Percentiles rank a stretch among this genome's conserved stretches.
Conservation (phyloP, 37 sponge, comb jelly and placozoan genomes). For the Mnemiopsis leidyi region DNA sequence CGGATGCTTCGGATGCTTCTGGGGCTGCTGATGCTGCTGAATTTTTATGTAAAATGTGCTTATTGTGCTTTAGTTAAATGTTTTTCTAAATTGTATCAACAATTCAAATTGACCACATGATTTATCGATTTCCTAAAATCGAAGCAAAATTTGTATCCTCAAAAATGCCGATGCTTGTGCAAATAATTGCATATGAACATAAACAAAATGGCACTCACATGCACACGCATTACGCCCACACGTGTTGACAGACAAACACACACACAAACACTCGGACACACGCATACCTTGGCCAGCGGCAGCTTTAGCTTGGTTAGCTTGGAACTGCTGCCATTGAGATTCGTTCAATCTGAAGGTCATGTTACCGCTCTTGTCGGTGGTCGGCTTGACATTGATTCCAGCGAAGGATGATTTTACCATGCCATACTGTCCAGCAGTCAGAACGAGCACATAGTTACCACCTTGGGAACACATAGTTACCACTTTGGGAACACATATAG, state of each 20-base stretch:
- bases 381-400: slow-evolving; percentile 30
- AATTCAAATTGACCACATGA: no score
- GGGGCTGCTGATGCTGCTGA: neutral
- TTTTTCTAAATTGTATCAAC: no score
- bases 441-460: neutral
- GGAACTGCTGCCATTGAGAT: slow-evolving; percentile 46
- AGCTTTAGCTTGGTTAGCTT: neutral
- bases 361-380: slow-evolving; percentile 1
- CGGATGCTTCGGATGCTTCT: neutral
- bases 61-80: neutral
- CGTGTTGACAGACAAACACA: neutral
- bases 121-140: no score
- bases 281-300: slow-evolving; percentile 19
- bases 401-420: neutral
- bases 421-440: neutral
- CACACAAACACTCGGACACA: neutral
- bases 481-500: neutral
- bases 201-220: neutral
- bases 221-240: no score
- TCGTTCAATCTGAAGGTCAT: slow-evolving; percentile 36
- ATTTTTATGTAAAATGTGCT: neutral
- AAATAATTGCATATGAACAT: neutral
- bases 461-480: neutral
- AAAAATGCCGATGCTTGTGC: no score
- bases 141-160: no score